These are phyloP conservation scores for Kryptolebias marmoratus DNA, from an alignment of 2,113 vertebrate species.

Conservation along the genomic window DNA sequence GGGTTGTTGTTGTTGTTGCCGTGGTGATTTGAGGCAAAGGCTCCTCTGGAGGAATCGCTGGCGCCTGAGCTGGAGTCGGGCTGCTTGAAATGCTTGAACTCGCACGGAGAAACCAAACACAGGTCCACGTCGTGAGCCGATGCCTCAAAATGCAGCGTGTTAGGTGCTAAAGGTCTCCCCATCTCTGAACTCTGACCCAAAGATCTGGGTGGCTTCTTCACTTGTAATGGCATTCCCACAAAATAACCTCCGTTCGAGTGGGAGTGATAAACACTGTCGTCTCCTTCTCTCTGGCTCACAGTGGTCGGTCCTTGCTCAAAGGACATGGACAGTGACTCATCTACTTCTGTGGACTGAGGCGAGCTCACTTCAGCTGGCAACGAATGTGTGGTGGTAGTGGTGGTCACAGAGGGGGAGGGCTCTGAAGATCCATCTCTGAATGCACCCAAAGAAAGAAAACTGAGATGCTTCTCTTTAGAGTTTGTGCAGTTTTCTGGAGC, in stretches of 20 bases:
- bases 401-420: conserved; percentile 83
- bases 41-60: conserved; percentile 84
- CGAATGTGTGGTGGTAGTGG: conserved; percentile 80
- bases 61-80: conserved; percentile 72
- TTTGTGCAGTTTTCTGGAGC: conserved; percentile 47
- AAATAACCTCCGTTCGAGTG: conserved; percentile 71
- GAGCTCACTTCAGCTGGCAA: conserved; percentile 95
- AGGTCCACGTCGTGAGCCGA: conserved; percentile 90
- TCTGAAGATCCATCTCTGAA: conserved; percentile 84
- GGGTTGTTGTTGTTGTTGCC: conserved; percentile 55
- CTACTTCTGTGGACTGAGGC: conserved; percentile 95
- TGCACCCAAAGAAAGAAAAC: conserved; percentile 85
- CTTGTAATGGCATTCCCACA: conserved; percentile 79
- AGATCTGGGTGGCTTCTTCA: conserved; percentile 80
- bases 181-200: conserved; percentile 69
- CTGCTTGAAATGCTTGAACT: conserved; percentile 91
- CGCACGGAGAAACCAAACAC: conserved; percentile 94
- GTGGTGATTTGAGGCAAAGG: conserved; percentile 57
- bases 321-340: conserved; percentile 92
- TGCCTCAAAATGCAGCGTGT: conserved; percentile 61
- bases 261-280: conserved; percentile 56
- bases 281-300: conserved; percentile 77
- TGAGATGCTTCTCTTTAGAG: conserved; percentile 82
- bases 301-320: conserved; percentile 88
- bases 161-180: conserved; percentile 58